phyloP scores from a whole-genome alignment of 2,888 invertebrate species.

The Caenorhabditis sp. region DNA sequence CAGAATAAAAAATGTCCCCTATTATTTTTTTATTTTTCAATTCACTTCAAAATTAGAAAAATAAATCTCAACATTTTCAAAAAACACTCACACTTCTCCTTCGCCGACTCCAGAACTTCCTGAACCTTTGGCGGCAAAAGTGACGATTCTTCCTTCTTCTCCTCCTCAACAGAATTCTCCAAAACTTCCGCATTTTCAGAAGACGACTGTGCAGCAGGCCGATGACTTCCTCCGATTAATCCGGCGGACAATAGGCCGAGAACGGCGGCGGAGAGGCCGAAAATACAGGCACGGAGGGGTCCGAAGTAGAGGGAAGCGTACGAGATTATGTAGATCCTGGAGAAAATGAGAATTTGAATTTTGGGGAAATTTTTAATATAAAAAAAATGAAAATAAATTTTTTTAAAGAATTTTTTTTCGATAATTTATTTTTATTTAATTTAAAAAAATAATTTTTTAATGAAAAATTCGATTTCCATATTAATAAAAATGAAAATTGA shows the following conservation, averaged over 20 bases:
- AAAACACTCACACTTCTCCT: conserved; percentile 41
- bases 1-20: no score
- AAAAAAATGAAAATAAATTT: neutral
- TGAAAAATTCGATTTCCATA: no score
- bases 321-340: conserved; percentile 78
- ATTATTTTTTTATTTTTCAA: no score
- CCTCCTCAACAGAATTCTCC: conserved; percentile 32
- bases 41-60: no score
- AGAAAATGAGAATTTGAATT: conserved; percentile 3
- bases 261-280: conserved; percentile 72
- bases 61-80: no score
- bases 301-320: conserved; percentile 76
- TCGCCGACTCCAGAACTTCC: conserved; percentile 45
- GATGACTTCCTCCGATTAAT: conserved; percentile 67
- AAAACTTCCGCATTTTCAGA: conserved; percentile 51
- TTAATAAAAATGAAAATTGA: no score
- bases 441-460: neutral
- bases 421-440: no score
- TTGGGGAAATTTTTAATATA: neutral
- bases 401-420: neutral
- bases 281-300: conserved; percentile 78
- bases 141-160: conserved; percentile 27
- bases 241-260: conserved; percentile 77
- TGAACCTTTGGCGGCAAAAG: conserved; percentile 23
- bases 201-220: neutral